Percentiles rank a stretch among this genome's conserved stretches.
Evolutionary conservation across 2,888 invertebrate genomes (phyloP).

Genomic region (Cryptops parisi): DNA sequence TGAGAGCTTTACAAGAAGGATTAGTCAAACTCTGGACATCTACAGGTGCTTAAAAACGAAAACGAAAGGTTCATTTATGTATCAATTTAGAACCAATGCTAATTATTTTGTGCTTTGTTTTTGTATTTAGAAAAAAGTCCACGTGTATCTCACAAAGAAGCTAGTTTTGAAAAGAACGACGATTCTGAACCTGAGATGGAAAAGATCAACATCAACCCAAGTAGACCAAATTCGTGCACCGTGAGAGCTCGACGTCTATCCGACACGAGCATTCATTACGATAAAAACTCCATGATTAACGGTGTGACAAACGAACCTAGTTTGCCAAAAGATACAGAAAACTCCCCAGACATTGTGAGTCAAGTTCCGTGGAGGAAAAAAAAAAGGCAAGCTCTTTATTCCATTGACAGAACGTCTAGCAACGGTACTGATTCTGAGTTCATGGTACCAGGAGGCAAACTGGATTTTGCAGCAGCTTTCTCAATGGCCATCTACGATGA

Average conservation of each 20-base stretch:
- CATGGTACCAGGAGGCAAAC: not conserved
- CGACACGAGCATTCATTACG: not conserved
- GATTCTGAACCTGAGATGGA: too few species aligned
- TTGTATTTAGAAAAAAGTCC: too few species aligned
- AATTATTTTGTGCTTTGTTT: too few species aligned
- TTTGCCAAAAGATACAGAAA: not conserved
- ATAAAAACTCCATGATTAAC: not conserved
- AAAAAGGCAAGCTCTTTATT: too few species aligned
- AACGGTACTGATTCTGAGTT: not conserved
- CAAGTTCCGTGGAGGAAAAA: too few species aligned
- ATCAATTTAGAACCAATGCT: too few species aligned
- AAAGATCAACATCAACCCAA: too few species aligned
- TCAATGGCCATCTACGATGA: conserved; percentile 11
- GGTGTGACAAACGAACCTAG: not conserved
- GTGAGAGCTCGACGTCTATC: not conserved
- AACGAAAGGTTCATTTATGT: too few species aligned
- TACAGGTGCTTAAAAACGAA: too few species aligned
- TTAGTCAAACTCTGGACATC: not conserved
- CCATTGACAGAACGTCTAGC: not conserved
- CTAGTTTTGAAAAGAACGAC: too few species aligned
- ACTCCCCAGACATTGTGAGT: not conserved
- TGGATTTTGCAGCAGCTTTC: conserved; percentile 12
- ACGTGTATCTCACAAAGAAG: too few species aligned
- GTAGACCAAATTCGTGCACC: too few species aligned
- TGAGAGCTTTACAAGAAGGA: not conserved